Evolutionary conservation across 64 coral and sea anemone species (phyloP), one percentile per base, ranked within the genome.

Genomic region (Astreopora myriophthalma): DNA sequence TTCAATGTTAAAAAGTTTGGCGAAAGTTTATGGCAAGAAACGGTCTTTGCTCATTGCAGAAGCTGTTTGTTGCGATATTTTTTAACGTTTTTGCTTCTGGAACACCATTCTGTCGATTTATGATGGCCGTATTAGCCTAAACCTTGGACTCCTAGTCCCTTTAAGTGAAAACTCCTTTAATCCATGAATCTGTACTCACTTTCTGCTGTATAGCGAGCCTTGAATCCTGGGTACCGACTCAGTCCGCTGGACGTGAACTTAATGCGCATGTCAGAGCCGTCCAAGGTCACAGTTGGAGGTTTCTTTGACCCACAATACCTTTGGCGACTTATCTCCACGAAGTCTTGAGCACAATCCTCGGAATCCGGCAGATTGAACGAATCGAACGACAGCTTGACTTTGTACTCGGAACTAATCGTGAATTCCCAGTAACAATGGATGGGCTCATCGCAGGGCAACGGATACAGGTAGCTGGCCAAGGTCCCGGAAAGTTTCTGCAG

Each of bases 351-450:
- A 73, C 85, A 87, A 5, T 24, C 85, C 22, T 22, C 19, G 30
- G 62, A 70, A 25, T 32, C 13, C 5, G 68, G 42, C 42, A 87
- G 44, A 24, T 32, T 87, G 17, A 87, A 87, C 6, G 42, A 17
- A 9, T 87, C 68, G 31, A 87, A 87, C 20, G 85, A 34, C 44
- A 87, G 46, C 11, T 73, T 46, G 67, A 87, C 20, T 57, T 70
- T 87, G 44, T 87, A 72, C 30, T 70, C 63, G 16, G 64, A 48
- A 40, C 30, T 10, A 1, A 87, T 62, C 17, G 11, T 1, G 30
- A 87, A 55, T 28, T 14, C 6, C 85, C 85, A 87, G 68, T 30
- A 2, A 36, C 85, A 87, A 6, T 66, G 25, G 0, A 87, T 44
- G 40, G 26, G 28, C 28, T 87, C 51, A 2, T 73, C 68, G 33